Evolutionary conservation across 2,888 invertebrate species (phyloP), one percentile per base, ranked within the genome.

Genomic region (Thera britannica): DNA sequence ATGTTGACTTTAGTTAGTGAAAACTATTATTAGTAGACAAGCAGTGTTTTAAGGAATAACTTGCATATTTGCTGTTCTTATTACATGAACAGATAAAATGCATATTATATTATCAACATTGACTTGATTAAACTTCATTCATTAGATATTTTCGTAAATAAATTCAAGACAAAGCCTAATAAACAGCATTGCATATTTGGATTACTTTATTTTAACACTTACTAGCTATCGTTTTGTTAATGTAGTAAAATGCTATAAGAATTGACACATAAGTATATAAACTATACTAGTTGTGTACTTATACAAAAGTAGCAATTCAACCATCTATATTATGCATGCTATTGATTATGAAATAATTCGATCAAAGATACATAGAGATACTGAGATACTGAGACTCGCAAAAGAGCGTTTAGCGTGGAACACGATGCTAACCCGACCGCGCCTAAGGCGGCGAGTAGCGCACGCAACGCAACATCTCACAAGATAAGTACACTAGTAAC

Each of bases 251-350:
- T 83, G 91, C 93, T 94, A 94, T 92, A 89, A 91, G 94, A 94
- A 94, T 94, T 94, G 94, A 94, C 94, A 94, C 94, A 94, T 93
- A 94, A 94, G 94, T 94, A 94, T 94, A 93, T 94, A 92, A 92
- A 94, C 94, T 94, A 94, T 94, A 93, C 94, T 93, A 94, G 88
- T 93, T 89, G 93, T 93, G 93, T 93, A 91, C 88, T 86, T 92
- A 92, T 93, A 93, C 89, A 92, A 92, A 92, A 92, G 90, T 90
- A 89, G 93, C 92, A 90, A 92, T 92, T 86, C 89, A 90, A 89
- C 87, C 86, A 92, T 92, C 90, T 90, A 86, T 90, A 92, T 87
- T 90, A 92, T 87, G 91, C 90, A 85, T 87, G 88, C 89, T 91
- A 92, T 93, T 88, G 90, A 91, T 90, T 90, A 91, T 88, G 88